These are phyloP conservation scores for Muscicapa adusta DNA, from an alignment of 2,113 vertebrate genomes.

Conservation along the genomic window DNA sequence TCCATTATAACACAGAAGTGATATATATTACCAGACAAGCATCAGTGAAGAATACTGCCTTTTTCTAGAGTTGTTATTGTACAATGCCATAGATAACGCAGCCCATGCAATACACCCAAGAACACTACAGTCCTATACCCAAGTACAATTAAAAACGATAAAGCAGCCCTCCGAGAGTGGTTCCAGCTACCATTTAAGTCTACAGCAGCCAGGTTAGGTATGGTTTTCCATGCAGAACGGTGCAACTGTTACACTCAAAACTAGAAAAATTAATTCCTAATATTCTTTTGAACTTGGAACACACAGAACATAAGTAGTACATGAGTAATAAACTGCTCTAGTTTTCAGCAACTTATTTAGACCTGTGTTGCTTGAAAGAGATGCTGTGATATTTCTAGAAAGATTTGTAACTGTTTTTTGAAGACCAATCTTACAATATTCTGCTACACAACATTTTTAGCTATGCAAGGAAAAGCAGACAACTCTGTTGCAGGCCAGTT, in stretches of 20 bases:
- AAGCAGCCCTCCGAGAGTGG: slow-evolving; percentile 77
- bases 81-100: slow-evolving; percentile 85
- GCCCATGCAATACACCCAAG: slow-evolving; percentile 91
- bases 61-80: slow-evolving; percentile 84
- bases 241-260: slow-evolving; percentile 69
- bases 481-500: slow-evolving; percentile 58
- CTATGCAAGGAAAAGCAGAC: slow-evolving; percentile 60
- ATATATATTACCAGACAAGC: slow-evolving; percentile 79
- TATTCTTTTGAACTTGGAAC: slow-evolving; percentile 67
- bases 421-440: slow-evolving; percentile 61
- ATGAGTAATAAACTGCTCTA: slow-evolving; percentile 68
- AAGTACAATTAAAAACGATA: slow-evolving; percentile 74
- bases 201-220: slow-evolving; percentile 75
- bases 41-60: slow-evolving; percentile 85
- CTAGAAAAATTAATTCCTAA: slow-evolving; percentile 64
- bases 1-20: slow-evolving; percentile 86
- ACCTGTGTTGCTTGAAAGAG: slow-evolving; percentile 56
- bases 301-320: slow-evolving; percentile 63
- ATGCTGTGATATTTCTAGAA: slow-evolving; percentile 39
- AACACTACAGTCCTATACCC: slow-evolving; percentile 84
- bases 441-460: slow-evolving; percentile 55
- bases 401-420: slow-evolving; percentile 28
- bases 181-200: slow-evolving; percentile 77
- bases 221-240: slow-evolving; percentile 77
- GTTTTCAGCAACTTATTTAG: slow-evolving; percentile 64